Evolutionary conservation across 2,888 invertebrate species (phyloP), one percentile per base, ranked within the genome.

Genomic region (Protodeltote pygarga): DNA sequence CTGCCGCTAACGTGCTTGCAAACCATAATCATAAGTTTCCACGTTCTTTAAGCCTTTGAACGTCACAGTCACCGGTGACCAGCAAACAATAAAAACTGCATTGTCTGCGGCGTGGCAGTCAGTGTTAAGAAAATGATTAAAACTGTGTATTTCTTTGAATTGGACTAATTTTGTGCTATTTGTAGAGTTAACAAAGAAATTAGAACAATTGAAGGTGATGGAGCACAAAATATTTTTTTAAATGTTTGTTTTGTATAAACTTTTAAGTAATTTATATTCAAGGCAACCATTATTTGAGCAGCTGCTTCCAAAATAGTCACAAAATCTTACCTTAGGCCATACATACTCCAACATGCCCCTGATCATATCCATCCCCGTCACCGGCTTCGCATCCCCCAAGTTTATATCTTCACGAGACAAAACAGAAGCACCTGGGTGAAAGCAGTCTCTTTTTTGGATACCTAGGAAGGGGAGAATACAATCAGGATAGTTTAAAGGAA

Each of bases 281-380:
- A 62, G 39, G 37, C 21, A 13, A 0, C 8, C 19, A 21, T 13
- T 31, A 33, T 41, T 37, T 19, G 1, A 24, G 8, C 34, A 65
- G 17, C 16, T 44, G 44, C 32, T 39, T 16, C 15, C 16, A 20
- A 23, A 47, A 41, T 20, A 39, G 1, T n/a, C 49, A 33, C 28
- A 17, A 47, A 41, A 45, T 58, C 73, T 83, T 50, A 96, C 96
- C 93, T 97, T 96, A 15, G 99, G 99, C 99, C 99, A 99, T 45
- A 99, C 96, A 89, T 98, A 98, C 35, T 94, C 94, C 81, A 97
- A 83, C 98, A 99, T 98, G 35, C 96, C 96, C 62, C 93, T 94
- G 16, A 98, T 77, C 96, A 99, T 98, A 75, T 97, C 95, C 70
- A 90, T 73, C 58, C 95, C 93, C 5, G 95, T 93, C 52, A 97